phyloP scores from a whole-genome alignment of 2,888 invertebrate species.

The Conchocele bisecta region DNA sequence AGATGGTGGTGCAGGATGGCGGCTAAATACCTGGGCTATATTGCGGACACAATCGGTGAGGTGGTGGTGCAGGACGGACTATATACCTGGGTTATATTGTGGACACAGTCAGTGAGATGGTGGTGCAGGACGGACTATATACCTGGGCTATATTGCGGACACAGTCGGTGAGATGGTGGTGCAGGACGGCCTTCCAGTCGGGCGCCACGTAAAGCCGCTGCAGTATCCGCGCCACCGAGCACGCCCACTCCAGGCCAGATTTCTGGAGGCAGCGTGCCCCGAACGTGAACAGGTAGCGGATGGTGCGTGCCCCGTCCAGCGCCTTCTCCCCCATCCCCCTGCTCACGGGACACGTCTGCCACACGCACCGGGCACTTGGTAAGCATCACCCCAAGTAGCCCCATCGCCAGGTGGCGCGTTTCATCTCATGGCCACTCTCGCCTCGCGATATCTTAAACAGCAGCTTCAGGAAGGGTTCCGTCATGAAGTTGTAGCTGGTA shows the following conservation, averaged over 20 bases:
- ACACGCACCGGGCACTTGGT: constrained; percentile 74
- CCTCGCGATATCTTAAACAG: constrained; percentile 79
- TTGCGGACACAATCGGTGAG: no score
- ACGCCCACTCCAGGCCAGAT: constrained; percentile 81
- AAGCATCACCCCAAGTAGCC: constrained; percentile 79
- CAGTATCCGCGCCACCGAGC: constrained; percentile 78
- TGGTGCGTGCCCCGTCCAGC: constrained; percentile 63
- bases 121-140: constrained; percentile 72
- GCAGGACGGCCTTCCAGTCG: constrained; percentile 75
- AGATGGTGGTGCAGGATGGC: constrained; percentile 75
- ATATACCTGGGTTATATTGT: constrained; percentile 58
- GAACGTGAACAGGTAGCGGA: constrained; percentile 77
- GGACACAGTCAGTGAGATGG: constrained; percentile 73
- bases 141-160: constrained; percentile 63
- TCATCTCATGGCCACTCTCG: constrained; percentile 78
- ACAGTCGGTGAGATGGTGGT: constrained; percentile 72
- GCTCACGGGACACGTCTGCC: no score
- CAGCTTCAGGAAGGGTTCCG: constrained; percentile 75
- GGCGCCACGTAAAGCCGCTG: constrained; percentile 72
- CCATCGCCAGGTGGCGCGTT: constrained; percentile 80
- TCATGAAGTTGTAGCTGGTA: constrained; percentile 72
- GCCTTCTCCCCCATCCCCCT: constrained; percentile 7
- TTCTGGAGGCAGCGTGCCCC: constrained; percentile 78
- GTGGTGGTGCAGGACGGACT: no score
- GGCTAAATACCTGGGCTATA: no score